Evolutionary conservation across 2,888 invertebrate genomes (phyloP).

Genomic region (Catocala sponsa): DNA sequence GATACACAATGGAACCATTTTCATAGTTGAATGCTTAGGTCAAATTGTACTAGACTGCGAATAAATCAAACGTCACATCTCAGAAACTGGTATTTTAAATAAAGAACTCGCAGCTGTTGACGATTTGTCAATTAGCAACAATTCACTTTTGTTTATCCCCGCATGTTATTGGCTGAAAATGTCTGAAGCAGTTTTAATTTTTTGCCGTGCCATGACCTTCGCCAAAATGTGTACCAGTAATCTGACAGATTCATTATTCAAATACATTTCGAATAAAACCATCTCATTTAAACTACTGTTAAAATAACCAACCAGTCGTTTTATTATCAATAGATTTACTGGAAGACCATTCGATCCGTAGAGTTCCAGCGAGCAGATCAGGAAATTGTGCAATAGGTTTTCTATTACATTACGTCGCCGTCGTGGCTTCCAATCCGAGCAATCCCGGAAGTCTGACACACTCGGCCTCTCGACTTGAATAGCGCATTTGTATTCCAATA

Average conservation of each 20-base stretch:
- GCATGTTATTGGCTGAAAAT: no score
- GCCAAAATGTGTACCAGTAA: no score
- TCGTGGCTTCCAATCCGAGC: constrained; percentile 63
- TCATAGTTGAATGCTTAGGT: not conserved
- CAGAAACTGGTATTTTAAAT: no score
- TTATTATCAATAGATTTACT: constrained; percentile 5
- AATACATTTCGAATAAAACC: no score
- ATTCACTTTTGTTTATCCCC: no score
- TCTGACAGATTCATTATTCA: no score
- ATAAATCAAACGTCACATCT: no score
- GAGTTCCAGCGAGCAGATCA: constrained; percentile 49
- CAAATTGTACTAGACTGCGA: not conserved
- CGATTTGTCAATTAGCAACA: not conserved
- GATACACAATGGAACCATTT: constrained; percentile 29
- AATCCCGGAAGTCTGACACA: constrained; percentile 69
- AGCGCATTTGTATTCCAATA: constrained; percentile 41
- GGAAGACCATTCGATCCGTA: constrained; percentile 28
- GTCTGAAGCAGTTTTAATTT: no score
- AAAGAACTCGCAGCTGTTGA: no score
- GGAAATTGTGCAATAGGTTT: constrained; percentile 76
- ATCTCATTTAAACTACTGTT: no score
- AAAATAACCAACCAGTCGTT: not conserved
- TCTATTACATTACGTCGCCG: constrained; percentile 66
- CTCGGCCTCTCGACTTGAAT: constrained; percentile 44
- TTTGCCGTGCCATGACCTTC: no score